Conservation (phyloP, 1,140 invertebrate species). For the Trichogramma pretiosum region DNA sequence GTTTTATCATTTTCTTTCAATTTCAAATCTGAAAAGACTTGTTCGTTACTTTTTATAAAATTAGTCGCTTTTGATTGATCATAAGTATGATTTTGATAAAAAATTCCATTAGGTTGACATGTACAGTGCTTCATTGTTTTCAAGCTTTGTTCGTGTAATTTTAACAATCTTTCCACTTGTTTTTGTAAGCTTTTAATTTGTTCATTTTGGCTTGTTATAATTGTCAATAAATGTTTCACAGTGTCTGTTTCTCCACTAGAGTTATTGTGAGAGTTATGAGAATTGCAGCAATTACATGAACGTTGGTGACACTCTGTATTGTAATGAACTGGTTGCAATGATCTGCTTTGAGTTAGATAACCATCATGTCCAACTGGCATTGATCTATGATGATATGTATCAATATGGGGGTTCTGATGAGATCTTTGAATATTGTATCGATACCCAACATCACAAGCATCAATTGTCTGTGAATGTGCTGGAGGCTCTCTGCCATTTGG, state of each 20-base stretch:
- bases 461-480: background rate
- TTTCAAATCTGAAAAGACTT: conserved; percentile 7
- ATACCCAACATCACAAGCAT: background rate
- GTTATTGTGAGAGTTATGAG: conserved; percentile 11
- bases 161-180: conserved; percentile 34
- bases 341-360: conserved; percentile 1
- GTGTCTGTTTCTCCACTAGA: conserved; percentile 29
- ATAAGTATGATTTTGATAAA: conserved; percentile 16
- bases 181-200: conserved; percentile 36
- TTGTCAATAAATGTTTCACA: conserved; percentile 31
- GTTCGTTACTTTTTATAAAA: conserved; percentile 8
- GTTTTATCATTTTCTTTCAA: conserved; percentile 19
- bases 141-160: conserved; percentile 32
- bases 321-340: conserved; percentile 7
- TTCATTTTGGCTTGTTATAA: conserved; percentile 36
- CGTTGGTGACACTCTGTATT: conserved; percentile 6
- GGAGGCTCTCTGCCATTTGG: background rate
- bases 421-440: conserved; percentile 10
- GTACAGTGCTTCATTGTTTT: conserved; percentile 23
- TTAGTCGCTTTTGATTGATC: conserved; percentile 12
- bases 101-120: conserved; percentile 17
- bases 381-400: background rate
- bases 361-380: background rate
- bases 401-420: conserved; percentile 1
- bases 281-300: conserved; percentile 13